Conservation (phyloP, 2,888 invertebrate genomes). For the Kuschelorhynchus macadamiae region DNA sequence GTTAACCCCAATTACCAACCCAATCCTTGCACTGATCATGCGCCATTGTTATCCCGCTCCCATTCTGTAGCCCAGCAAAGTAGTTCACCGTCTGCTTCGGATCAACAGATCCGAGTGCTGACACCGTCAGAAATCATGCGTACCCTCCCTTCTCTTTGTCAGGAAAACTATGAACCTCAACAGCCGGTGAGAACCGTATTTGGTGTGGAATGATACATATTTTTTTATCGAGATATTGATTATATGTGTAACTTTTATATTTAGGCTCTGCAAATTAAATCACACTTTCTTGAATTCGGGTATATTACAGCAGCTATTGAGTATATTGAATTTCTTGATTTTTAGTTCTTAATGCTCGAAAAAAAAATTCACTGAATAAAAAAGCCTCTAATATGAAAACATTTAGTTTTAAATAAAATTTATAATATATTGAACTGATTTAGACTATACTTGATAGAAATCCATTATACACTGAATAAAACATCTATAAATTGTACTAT, state of each 20-base stretch:
- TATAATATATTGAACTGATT: too few species aligned
- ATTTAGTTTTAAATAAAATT: too few species aligned
- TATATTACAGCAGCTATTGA: too few species aligned
- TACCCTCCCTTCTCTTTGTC: conserved; percentile 88
- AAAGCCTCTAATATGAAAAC: too few species aligned
- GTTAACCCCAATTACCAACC: conserved; percentile 73
- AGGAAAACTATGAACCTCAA: conserved; percentile 77
- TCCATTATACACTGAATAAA: too few species aligned
- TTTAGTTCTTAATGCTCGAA: too few species aligned
- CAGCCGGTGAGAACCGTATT: conserved; percentile 66
- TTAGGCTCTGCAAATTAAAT: conserved; percentile 1
- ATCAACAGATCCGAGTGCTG: conserved; percentile 90
- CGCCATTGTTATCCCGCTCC: conserved; percentile 46
- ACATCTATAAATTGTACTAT: too few species aligned
- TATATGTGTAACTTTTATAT: conserved; percentile 26
- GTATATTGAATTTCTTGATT: too few species aligned
- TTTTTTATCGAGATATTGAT: conserved; percentile 42
- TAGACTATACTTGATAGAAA: too few species aligned
- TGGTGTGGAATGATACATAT: conserved; percentile 54
- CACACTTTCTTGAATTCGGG: conserved; percentile 30
- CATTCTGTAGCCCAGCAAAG: conserved; percentile 65
- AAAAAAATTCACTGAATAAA: too few species aligned
- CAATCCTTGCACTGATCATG: conserved; percentile 38
- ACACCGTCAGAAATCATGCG: conserved; percentile 93
- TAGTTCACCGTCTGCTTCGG: conserved; percentile 67